phyloP scores from a whole-genome alignment of 2,888 invertebrate species.

The Acheta domesticus region DNA sequence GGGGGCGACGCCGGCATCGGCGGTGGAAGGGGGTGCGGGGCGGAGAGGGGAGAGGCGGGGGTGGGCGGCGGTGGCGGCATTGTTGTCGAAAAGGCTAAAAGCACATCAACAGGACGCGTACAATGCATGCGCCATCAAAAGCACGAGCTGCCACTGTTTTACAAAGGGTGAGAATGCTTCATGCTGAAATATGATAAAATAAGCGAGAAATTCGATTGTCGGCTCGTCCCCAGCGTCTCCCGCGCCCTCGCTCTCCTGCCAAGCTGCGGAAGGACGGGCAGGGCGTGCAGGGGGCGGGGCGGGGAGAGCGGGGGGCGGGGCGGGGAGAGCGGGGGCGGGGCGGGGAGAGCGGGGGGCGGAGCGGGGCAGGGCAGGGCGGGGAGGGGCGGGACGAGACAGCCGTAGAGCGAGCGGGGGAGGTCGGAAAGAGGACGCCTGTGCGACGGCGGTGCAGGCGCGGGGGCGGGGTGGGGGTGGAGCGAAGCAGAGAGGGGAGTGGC shows the following conservation, averaged over 20 bases:
- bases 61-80: conserved; percentile 25
- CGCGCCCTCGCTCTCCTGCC: background rate
- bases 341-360: background rate
- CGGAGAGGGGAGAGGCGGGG: background rate
- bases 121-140: conserved; percentile 30
- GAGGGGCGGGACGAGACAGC: background rate
- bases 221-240: background rate
- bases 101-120: conserved; percentile 30
- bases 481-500: background rate
- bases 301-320: background rate
- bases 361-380: background rate
- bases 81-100: conserved; percentile 35
- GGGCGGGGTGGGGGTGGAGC: background rate
- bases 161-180: conserved; percentile 29
- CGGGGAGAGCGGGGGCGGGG: conserved; percentile 24
- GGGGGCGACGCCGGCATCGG: background rate
- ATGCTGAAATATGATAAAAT: conserved; percentile 33
- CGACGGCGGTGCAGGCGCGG: background rate
- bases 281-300: background rate
- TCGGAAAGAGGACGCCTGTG: conserved; percentile 30
- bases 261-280: background rate
- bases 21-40: too few species aligned
- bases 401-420: conserved; percentile 26
- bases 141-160: conserved; percentile 30
- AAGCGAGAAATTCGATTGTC: conserved; percentile 34